phyloP scores from a whole-genome alignment of 1,140 invertebrate genomes.

The Drosophila nikananu region DNA sequence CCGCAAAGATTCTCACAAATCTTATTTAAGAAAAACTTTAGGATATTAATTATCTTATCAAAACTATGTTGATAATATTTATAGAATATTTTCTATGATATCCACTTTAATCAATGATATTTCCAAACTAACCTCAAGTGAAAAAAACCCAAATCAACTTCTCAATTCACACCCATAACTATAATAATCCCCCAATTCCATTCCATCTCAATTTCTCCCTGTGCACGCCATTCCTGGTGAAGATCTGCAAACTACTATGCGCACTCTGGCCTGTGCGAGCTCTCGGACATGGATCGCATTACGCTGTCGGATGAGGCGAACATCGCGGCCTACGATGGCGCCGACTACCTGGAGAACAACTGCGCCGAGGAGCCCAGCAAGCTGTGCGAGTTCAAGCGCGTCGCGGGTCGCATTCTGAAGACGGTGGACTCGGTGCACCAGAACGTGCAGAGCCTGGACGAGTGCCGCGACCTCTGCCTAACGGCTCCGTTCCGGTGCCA shows the following conservation, averaged over 20 bases:
- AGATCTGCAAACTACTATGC: constrained; percentile 96
- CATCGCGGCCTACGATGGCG: constrained; percentile 90
- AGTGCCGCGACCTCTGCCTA: constrained; percentile 94
- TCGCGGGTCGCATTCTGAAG: constrained; percentile 94
- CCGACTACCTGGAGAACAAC: constrained; percentile 95
- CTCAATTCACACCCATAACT: background rate
- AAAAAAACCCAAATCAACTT: background rate
- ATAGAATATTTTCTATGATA: no score
- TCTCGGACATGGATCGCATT: constrained; percentile 96
- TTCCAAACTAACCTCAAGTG: background rate
- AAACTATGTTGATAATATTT: background rate
- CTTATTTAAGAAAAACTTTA: background rate
- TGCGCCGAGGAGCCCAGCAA: constrained; percentile 95
- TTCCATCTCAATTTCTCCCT: background rate
- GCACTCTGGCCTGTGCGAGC: constrained; percentile 92
- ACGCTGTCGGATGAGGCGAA: constrained; percentile 92
- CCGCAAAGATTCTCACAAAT: background rate
- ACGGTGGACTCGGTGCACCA: constrained; percentile 97
- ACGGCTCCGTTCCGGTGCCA: constrained; percentile 95
- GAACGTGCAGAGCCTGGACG: constrained; percentile 93
- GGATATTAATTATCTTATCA: background rate
- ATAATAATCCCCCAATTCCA: background rate
- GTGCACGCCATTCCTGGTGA: constrained; percentile 72
- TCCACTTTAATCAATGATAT: no score
- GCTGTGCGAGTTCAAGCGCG: constrained; percentile 96